Evolutionary conservation across 2,888 invertebrate species (phyloP), one percentile per base, ranked within the genome.

Genomic region (Neuroscelio doddi): DNA sequence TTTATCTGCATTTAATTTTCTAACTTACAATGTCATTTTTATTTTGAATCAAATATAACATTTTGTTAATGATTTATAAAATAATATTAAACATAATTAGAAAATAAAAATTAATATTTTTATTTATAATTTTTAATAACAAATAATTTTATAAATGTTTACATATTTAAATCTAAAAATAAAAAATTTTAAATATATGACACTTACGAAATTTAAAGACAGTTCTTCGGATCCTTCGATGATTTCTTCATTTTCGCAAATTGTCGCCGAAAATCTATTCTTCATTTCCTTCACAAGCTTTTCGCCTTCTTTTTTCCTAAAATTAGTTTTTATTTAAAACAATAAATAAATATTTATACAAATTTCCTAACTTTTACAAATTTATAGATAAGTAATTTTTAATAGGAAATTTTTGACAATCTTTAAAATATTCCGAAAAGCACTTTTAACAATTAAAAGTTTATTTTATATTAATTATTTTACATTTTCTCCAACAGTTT

Each of bases 211-310:
- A 16, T 69, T 68, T 3, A 61, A 44, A 2, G 71, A 24, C 1
- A 62, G 4, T 5, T 70, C 68, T 0, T 71, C 74, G 7, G 8
- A 32, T 14, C 53, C 52, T 50, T 66, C 63, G 3, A 70, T 16
- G 15, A 52, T 27, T 17, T 59, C 58, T 9, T 52, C 27, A 12
- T 16, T n/a, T 14, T 52, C 58, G 0, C 71, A 68, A 29, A 77
- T 68, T 1, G 91, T 88, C 0, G 92, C 91, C 5, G 93, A 92
- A 85, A 90, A 94, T 80, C 91, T 89, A 64, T 87, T 87, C 80
- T 93, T 94, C 94, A 95, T 94, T 71, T 94, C 91, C 45, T 89
- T 88, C 68, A 93, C 90, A 76, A 92, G 88, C 58, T 87, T 86
- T 63, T 88, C 86, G 8, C 95, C 95, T 77, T 94, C 93, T 65